Evolutionary conservation across 2,113 vertebrate genomes (phyloP).

Genomic region (Camelus dromedarius): DNA sequence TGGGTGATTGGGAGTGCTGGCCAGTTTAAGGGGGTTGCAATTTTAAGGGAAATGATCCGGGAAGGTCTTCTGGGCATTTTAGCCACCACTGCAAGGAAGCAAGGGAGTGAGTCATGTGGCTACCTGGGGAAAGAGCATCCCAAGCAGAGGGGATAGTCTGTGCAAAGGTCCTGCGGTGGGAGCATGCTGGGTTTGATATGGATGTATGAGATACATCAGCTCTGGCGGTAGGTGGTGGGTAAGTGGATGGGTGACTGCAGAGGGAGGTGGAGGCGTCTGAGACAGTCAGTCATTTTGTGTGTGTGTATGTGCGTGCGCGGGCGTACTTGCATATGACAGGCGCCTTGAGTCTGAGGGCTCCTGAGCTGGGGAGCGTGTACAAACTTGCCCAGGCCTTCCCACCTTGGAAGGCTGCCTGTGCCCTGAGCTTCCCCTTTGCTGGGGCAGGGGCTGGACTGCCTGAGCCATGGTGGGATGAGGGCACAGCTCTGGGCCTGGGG

Average conservation of each 20-base stretch:
- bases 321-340: not conserved
- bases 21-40: not conserved
- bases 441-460: not conserved
- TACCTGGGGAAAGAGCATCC: not conserved
- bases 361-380: not conserved
- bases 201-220: not conserved
- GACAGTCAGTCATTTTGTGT: not conserved
- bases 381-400: not conserved
- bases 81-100: not conserved
- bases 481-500: not conserved
- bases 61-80: not conserved
- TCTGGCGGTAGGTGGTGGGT: not conserved
- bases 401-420: not conserved
- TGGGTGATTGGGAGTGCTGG: not conserved
- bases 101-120: not conserved
- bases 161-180: not conserved
- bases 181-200: not conserved
- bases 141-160: not conserved
- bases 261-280: not conserved
- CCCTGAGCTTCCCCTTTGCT: not conserved
- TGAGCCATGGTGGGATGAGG: not conserved
- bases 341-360: not conserved
- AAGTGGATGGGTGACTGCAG: not conserved
- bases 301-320: fast-evolving
- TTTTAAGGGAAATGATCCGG: not conserved